These are phyloP conservation scores for Cecidostiba fungosa DNA, from an alignment of 2,888 invertebrate genomes.

Conservation along the genomic window DNA sequence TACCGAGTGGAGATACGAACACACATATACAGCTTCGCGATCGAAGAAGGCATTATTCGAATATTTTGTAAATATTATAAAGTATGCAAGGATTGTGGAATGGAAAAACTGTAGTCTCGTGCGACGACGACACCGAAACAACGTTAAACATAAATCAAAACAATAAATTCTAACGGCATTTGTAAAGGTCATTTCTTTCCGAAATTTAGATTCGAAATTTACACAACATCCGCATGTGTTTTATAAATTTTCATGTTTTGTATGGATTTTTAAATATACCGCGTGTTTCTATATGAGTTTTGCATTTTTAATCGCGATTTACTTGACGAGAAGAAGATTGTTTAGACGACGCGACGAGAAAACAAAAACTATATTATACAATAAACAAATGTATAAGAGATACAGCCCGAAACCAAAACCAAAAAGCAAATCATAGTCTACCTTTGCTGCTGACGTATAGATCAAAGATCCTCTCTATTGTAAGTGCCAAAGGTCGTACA, in stretches of 20 bases:
- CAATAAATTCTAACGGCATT: constrained; percentile 38
- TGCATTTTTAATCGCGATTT: constrained; percentile 42
- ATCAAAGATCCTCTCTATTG: constrained; percentile 53
- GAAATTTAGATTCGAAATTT: constrained; percentile 40
- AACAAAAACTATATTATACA: background rate
- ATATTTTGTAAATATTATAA: constrained; percentile 6
- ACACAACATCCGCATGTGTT: background rate
- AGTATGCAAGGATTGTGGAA: background rate
- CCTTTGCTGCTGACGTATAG: constrained; percentile 34
- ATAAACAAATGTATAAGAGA: background rate
- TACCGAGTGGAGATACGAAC: background rate
- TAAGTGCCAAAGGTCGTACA: constrained; percentile 57
- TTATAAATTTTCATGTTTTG: constrained; percentile 54
- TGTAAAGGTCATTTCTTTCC: constrained; percentile 39
- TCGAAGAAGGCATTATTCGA: background rate
- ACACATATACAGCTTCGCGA: background rate
- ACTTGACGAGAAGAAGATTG: background rate
- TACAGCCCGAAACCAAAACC: constrained; percentile 18
- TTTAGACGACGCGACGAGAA: background rate
- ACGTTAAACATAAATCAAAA: constrained; percentile 46
- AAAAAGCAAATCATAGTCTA: constrained; percentile 45
- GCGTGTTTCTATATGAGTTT: constrained; percentile 45
- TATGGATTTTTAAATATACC: constrained; percentile 49
- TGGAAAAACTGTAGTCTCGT: background rate
- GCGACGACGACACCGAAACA: background rate